A percentile compares a stretch with the other conserved stretches of the same genome.
phyloP scores from a whole-genome alignment of 2,113 vertebrate genomes.

The Myiagra hebetior region DNA sequence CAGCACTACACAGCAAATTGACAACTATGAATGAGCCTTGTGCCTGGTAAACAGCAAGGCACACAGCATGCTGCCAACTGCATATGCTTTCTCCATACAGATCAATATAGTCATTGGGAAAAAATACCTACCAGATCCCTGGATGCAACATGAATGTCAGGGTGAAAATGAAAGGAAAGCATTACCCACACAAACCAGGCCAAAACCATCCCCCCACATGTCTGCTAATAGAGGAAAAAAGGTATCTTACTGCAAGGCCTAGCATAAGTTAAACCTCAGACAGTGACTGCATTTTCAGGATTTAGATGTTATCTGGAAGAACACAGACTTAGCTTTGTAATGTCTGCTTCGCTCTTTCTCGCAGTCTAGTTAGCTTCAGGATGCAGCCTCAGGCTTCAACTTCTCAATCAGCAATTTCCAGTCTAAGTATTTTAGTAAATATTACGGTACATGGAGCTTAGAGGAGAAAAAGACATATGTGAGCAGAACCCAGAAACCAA shows the following conservation, averaged over 20 bases:
- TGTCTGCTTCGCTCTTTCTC: not conserved
- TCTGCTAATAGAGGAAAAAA: not conserved
- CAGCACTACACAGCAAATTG: not conserved
- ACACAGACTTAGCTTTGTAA: not conserved
- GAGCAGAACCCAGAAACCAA: not conserved
- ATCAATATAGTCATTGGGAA: constrained; percentile 16
- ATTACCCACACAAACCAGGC: not conserved
- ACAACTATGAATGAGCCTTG: not conserved
- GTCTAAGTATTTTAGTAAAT: not conserved
- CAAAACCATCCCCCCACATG: not conserved
- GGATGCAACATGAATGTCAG: not conserved
- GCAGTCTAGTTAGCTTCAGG: not conserved
- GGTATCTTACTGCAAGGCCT: not conserved
- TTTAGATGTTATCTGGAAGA: not conserved
- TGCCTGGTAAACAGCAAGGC: constrained; percentile 29
- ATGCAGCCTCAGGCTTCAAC: not conserved
- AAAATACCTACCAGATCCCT: not conserved
- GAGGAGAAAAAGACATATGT: not conserved
- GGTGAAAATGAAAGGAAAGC: not conserved
- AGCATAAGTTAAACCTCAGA: not conserved
- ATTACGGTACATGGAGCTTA: not conserved
- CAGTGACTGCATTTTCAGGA: not conserved
- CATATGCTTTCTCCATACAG: not conserved
- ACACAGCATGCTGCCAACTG: not conserved
- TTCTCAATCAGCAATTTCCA: not conserved